A percentile compares a stretch with the other conserved stretches of the same genome.
Conservation (phyloP, 2,888 invertebrate genomes). For the Harpalus rufipes region DNA sequence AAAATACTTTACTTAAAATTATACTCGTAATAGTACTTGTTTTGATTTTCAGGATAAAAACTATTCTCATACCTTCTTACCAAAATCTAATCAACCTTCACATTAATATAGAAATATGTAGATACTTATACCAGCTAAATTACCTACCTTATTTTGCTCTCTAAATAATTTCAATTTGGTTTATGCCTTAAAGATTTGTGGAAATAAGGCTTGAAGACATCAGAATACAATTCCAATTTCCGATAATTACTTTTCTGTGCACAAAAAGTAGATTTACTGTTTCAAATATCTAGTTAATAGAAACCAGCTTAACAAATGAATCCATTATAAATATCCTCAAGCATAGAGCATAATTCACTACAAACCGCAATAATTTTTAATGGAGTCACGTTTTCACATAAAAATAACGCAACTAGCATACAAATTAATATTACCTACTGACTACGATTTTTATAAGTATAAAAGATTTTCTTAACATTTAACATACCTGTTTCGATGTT, state of each 20-base stretch:
- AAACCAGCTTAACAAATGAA: background rate
- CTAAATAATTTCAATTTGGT: background rate
- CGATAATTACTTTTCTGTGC: background rate
- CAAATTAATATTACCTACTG: background rate
- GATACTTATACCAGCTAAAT: no score
- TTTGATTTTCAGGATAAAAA: no score
- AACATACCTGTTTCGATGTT: conserved; percentile 45
- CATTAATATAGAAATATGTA: no score
- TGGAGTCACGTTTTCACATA: conserved; percentile 18
- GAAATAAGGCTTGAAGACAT: background rate
- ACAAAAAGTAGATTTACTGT: background rate
- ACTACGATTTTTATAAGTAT: background rate
- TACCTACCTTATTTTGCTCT: no score
- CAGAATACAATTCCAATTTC: background rate
- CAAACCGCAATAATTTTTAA: conserved; percentile 12
- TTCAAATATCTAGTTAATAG: background rate
- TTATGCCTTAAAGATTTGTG: background rate
- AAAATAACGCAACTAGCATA: background rate
- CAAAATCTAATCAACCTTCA: no score
- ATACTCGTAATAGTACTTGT: no score
- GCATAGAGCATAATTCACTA: background rate
- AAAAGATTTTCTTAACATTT: background rate
- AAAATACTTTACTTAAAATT: no score
- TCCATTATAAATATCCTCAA: conserved; percentile 1
- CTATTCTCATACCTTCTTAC: no score